These are phyloP conservation scores for Pampus argenteus DNA, from an alignment of 2,797 vertebrate genomes.

Conservation along the genomic window DNA sequence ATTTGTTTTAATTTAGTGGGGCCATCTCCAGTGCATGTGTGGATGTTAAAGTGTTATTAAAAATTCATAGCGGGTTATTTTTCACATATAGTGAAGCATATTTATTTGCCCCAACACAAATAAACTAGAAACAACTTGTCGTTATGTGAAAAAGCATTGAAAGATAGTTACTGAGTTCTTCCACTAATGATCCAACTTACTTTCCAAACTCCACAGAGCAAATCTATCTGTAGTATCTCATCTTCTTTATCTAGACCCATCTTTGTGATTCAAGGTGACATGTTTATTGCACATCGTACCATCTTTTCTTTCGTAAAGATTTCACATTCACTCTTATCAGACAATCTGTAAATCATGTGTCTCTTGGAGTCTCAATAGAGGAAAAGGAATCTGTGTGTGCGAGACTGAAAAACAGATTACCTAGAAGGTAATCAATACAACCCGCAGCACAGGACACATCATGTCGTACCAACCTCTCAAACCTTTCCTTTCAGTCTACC, in stretches of 20 bases:
- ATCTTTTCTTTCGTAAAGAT: neutral
- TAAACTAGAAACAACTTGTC: constrained; percentile 5
- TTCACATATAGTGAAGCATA: constrained; percentile 26
- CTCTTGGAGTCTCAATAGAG: neutral
- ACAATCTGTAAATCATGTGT: constrained; percentile 13
- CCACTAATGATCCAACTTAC: neutral
- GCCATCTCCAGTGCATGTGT: neutral
- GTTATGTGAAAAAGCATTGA: no score
- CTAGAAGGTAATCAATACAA: constrained; percentile 42
- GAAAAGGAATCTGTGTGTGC: constrained; percentile 27
- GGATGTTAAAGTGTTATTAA: neutral
- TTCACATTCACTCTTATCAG: constrained; percentile 7
- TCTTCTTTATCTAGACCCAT: neutral
- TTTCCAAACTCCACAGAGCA: neutral
- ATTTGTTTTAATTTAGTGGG: constrained; percentile 7
- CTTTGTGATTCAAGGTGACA: constrained; percentile 2
- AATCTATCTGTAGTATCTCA: neutral
- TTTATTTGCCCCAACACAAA: constrained; percentile 19
- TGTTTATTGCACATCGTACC: neutral
- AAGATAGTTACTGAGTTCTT: neutral
- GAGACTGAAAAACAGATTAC: constrained; percentile 29
- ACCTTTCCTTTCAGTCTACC: constrained; percentile 4
- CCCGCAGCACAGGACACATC: constrained; percentile 8
- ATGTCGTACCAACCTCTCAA: constrained; percentile 2
- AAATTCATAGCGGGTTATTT: constrained; percentile 22